Percentiles rank a stretch among this genome's conserved stretches.
Evolutionary conservation across 2,113 vertebrate species (phyloP).

Genomic region (Chaetodon trifascialis): DNA sequence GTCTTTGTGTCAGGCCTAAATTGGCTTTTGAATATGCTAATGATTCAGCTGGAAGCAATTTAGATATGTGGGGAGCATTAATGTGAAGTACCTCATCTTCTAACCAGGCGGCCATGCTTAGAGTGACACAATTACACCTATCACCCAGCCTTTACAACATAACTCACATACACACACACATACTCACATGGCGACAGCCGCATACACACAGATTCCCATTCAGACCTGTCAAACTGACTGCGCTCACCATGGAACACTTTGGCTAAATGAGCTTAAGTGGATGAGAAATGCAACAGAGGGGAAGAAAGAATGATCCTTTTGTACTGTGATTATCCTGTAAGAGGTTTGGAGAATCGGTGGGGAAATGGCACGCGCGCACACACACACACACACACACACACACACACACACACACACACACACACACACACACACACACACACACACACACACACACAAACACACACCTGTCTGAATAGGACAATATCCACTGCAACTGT

Average conservation of each 20-base stretch:
- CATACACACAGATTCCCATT: slow-evolving; percentile 46
- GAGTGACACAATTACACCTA: slow-evolving; percentile 64
- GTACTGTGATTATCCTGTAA: slow-evolving; percentile 52
- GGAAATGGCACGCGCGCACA: background rate
- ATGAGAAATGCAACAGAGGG: slow-evolving; percentile 54
- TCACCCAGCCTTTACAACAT: slow-evolving; percentile 40
- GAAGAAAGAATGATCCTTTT: slow-evolving; percentile 54
- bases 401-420: slow-evolving; percentile 30
- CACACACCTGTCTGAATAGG: slow-evolving; percentile 15
- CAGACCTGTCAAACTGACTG: slow-evolving; percentile 57
- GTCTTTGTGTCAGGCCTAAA: slow-evolving; percentile 57
- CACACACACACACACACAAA: slow-evolving; percentile 25
- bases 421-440: slow-evolving; percentile 29
- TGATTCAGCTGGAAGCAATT: slow-evolving; percentile 65
- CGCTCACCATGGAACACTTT: slow-evolving; percentile 52
- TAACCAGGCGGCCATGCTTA: slow-evolving; percentile 44
- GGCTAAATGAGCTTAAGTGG: slow-evolving; percentile 68
- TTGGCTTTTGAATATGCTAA: slow-evolving; percentile 71
- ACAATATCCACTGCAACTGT: slow-evolving; percentile 16
- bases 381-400: slow-evolving; percentile 25
- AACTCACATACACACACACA: slow-evolving; percentile 19
- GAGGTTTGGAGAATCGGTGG: slow-evolving; percentile 37
- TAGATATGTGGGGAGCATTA: slow-evolving; percentile 52
- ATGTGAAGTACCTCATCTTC: slow-evolving; percentile 61
- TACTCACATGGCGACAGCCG: slow-evolving; percentile 10